Conservation (phyloP, 2,888 invertebrate species). For the Octodonta nipae region DNA sequence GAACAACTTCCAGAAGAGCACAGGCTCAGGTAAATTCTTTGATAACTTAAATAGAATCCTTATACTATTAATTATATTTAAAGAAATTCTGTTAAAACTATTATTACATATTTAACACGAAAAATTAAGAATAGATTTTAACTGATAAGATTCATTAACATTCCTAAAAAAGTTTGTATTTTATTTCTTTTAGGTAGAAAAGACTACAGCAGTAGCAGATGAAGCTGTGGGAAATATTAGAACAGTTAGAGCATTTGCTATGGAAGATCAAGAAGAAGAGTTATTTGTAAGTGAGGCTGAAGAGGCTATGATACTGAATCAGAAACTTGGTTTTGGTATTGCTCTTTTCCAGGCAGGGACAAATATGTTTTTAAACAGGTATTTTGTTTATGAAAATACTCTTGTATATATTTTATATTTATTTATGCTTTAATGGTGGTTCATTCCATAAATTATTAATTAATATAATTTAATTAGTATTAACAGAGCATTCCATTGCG, state of each 20-base stretch:
- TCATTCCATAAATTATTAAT: no score
- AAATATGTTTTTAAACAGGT: conserved; percentile 71
- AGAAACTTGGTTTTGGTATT: conserved; percentile 76
- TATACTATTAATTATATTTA: no score
- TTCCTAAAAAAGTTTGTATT: no score
- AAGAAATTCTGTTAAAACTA: no score
- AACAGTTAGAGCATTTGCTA: conserved; percentile 88
- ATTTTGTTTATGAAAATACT: conserved; percentile 10
- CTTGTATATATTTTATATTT: no score
- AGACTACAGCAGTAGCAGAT: conserved; percentile 77
- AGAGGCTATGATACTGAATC: conserved; percentile 56
- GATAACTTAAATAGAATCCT: neutral
- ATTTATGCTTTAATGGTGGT: no score
- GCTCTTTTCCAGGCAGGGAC: conserved; percentile 83
- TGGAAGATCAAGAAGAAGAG: conserved; percentile 69
- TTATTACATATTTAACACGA: no score
- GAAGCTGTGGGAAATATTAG: conserved; percentile 88
- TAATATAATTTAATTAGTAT: no score
- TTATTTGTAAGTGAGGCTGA: conserved; percentile 63
- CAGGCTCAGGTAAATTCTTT: conserved; percentile 58
- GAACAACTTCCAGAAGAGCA: conserved; percentile 63
- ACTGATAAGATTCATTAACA: no score
- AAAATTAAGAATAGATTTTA: no score
- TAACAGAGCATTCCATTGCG: no score
- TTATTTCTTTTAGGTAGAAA: conserved; percentile 65